A percentile compares a stretch with the other conserved stretches of the same genome.
phyloP scores from a whole-genome alignment of 2,888 invertebrate species.

The Dolichomitus sp. region DNA sequence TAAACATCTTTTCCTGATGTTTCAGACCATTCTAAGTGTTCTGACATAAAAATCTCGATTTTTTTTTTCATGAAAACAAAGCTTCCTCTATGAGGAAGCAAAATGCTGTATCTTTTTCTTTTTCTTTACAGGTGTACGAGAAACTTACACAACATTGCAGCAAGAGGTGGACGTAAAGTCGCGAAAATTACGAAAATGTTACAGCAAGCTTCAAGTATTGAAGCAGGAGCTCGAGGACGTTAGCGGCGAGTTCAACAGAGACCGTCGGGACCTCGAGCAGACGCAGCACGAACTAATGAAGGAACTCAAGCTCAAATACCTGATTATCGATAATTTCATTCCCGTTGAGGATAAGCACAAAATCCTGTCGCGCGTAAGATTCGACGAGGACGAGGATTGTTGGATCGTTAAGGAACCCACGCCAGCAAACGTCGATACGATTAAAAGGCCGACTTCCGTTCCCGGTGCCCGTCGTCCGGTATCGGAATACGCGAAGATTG shows the following conservation, averaged over 20 bases:
- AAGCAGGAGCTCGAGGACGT: slow-evolving; percentile 94
- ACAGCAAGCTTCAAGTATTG: slow-evolving; percentile 92
- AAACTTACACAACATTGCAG: slow-evolving; percentile 96
- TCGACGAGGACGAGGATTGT: slow-evolving; percentile 94
- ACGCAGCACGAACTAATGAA: slow-evolving; percentile 96
- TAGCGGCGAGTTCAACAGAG: slow-evolving; percentile 95
- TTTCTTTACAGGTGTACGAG: slow-evolving; percentile 90
- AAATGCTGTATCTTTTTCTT: neutral
- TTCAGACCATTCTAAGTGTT: too few species aligned
- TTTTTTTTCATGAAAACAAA: too few species aligned
- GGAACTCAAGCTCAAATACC: slow-evolving; percentile 95
- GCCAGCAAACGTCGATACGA: slow-evolving; percentile 84
- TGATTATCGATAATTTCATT: slow-evolving; percentile 96
- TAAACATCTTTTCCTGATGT: too few species aligned
- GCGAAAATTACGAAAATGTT: slow-evolving; percentile 96
- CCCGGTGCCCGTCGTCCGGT: slow-evolving; percentile 89
- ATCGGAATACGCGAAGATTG: slow-evolving; percentile 88
- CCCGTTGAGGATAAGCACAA: slow-evolving; percentile 93
- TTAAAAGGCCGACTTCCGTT: slow-evolving; percentile 89
- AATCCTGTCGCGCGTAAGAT: slow-evolving; percentile 91
- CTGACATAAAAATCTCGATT: too few species aligned
- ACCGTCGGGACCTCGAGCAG: slow-evolving; percentile 96
- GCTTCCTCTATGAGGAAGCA: too few species aligned
- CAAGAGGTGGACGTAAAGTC: slow-evolving; percentile 99
- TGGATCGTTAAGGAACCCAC: slow-evolving; percentile 89